These are phyloP conservation scores for Poliocrania exsul DNA, from an alignment of 2,797 vertebrate species.

Conservation along the genomic window DNA sequence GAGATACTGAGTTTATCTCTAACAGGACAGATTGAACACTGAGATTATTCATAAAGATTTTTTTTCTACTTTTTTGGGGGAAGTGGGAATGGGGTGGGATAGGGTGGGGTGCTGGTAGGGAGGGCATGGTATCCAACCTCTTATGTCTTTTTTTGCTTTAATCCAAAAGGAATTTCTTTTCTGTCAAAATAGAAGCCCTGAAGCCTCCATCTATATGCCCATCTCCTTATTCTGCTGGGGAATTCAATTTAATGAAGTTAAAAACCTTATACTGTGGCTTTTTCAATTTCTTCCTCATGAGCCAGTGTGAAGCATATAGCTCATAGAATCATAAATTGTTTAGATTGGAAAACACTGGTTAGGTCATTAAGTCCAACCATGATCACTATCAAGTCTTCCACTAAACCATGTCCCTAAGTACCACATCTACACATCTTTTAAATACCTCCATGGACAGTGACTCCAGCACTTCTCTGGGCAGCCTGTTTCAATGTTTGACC, in stretches of 20 bases:
- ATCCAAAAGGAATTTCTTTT: not conserved
- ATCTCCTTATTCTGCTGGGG: not conserved
- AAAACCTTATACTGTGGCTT: not conserved
- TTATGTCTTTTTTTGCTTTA: not conserved
- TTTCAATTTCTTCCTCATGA: not conserved
- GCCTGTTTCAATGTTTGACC: not conserved
- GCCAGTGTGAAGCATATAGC: not conserved
- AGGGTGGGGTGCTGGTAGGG: too few species aligned
- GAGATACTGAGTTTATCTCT: not conserved
- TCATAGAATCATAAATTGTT: not conserved
- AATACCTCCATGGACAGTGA: not conserved
- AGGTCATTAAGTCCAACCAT: not conserved
- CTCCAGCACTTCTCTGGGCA: not conserved
- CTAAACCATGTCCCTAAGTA: not conserved
- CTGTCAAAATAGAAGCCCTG: not conserved
- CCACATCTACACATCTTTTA: not conserved
- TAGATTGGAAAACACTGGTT: not conserved
- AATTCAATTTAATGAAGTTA: not conserved
- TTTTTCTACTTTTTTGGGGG: not conserved
- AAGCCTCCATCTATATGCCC: not conserved
- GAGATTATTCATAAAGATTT: accelerated
- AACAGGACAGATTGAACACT: not conserved
- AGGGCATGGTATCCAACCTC: not conserved
- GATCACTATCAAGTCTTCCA: not conserved
- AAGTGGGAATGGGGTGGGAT: accelerated